phyloP scores from a whole-genome alignment of 2,797 vertebrate genomes.

The Cryptoblepharus egeriae region DNA sequence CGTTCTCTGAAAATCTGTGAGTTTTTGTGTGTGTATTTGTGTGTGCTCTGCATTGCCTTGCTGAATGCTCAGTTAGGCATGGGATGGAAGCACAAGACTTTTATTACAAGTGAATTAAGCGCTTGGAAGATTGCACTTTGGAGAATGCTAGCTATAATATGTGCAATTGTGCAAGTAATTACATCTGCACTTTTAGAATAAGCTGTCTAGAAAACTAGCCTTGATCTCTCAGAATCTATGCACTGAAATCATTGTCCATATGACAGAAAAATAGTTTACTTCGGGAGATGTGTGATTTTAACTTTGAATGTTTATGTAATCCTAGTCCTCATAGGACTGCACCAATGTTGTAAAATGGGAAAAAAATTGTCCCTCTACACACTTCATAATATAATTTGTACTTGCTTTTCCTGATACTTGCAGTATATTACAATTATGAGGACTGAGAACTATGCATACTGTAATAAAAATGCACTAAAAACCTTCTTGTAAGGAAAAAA shows the following conservation, averaged over 20 bases:
- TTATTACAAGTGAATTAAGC: constrained; percentile 42
- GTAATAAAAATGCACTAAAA: background rate
- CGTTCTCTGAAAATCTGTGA: constrained; percentile 18
- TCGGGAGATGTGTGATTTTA: background rate
- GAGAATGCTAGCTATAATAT: constrained; percentile 31
- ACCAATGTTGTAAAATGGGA: too few relatives aligned
- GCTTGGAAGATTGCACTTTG: constrained; percentile 27
- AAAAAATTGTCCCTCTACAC: background rate
- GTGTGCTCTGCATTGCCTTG: background rate
- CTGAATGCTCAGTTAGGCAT: constrained; percentile 27
- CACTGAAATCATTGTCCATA: background rate
- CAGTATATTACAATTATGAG: background rate
- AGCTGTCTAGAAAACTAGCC: background rate
- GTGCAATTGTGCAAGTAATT: constrained; percentile 39
- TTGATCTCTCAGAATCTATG: constrained; percentile 26
- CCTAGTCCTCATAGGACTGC: too few relatives aligned
- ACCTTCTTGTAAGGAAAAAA: background rate
- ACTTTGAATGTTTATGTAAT: background rate
- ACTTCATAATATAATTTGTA: background rate
- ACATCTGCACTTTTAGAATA: constrained; percentile 25
- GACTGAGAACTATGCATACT: background rate
- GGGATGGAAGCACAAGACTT: constrained; percentile 15
- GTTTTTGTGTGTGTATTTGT: background rate
- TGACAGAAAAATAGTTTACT: constrained; percentile 22
- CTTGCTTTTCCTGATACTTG: background rate